Conservation (phyloP, 2,888 invertebrate genomes). For the Amorpha juglandis region DNA sequence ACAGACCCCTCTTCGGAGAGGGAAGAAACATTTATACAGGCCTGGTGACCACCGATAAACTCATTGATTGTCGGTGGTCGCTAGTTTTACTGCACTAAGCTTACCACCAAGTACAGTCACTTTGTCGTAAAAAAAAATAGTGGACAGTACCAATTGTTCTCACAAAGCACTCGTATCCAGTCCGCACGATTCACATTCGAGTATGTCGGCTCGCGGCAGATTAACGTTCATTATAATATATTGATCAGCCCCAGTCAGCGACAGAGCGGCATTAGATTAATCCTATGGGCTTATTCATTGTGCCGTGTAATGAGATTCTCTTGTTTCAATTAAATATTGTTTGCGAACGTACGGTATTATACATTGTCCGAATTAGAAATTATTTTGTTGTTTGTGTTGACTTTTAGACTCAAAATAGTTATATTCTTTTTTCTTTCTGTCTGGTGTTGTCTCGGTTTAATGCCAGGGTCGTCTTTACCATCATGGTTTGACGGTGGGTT, state of each 20-base stretch:
- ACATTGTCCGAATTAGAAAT: background rate
- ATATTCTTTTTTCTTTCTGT: too few species aligned
- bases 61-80: too few species aligned
- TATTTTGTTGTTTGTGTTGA: background rate
- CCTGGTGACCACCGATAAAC: too few species aligned
- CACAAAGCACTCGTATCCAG: background rate
- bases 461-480: too few species aligned
- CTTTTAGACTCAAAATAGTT: too few species aligned
- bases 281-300: constrained; percentile 23
- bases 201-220: constrained; percentile 2
- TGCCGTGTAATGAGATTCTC: constrained; percentile 26
- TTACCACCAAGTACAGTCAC: too few species aligned
- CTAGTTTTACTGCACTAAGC: too few species aligned
- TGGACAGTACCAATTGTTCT: constrained; percentile 12
- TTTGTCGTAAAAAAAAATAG: too few species aligned
- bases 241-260: constrained; percentile 24
- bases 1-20: too few species aligned
- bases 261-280: constrained; percentile 26
- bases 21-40: too few species aligned
- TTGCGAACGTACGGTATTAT: constrained; percentile 2
- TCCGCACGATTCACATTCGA: constrained; percentile 14
- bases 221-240: constrained; percentile 25
- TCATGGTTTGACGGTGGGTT: too few species aligned
- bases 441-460: too few species aligned
- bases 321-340: constrained; percentile 26